These are phyloP conservation scores for Anoplophora glabripennis DNA, from an alignment of 1,140 invertebrate genomes.

Conservation along the genomic window DNA sequence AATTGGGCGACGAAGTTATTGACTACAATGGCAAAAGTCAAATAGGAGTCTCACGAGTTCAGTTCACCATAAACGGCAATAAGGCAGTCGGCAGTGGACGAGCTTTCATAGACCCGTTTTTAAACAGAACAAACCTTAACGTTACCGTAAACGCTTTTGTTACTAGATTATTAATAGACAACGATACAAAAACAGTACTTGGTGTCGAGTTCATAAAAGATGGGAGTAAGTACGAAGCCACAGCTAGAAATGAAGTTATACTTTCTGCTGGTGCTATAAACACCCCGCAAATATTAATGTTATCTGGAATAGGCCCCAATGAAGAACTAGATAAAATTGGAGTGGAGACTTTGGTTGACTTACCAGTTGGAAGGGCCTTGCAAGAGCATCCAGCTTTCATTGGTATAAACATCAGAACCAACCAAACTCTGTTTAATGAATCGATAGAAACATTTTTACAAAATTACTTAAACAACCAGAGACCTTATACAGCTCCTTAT, in stretches of 20 bases:
- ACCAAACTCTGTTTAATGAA: constrained; percentile 2
- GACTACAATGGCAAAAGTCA: constrained; percentile 65
- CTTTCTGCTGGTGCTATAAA: constrained; percentile 53
- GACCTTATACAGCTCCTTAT: constrained; percentile 6
- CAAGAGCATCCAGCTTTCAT: constrained; percentile 71
- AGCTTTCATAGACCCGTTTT: constrained; percentile 53
- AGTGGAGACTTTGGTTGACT: constrained; percentile 43
- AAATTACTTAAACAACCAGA: constrained; percentile 17
- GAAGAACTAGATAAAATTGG: constrained; percentile 44
- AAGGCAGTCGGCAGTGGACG: constrained; percentile 54
- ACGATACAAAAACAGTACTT: constrained; percentile 51
- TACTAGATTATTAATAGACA: constrained; percentile 22
- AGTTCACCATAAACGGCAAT: constrained; percentile 59
- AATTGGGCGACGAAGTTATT: constrained; percentile 53
- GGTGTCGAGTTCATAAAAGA: constrained; percentile 60
- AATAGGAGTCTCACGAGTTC: constrained; percentile 63
- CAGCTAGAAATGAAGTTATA: constrained; percentile 64
- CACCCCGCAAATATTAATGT: constrained; percentile 57
- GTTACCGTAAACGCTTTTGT: constrained; percentile 61
- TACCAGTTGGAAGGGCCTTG: constrained; percentile 60
- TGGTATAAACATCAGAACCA: constrained; percentile 42
- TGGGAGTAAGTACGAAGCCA: constrained; percentile 48
- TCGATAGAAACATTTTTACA: constrained; percentile 12
- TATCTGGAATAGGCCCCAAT: constrained; percentile 53
- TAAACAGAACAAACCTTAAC: constrained; percentile 60